Evolutionary conservation across 2,797 vertebrate species (phyloP), one percentile per base, ranked within the genome.

Genomic region (Oreochromis mossambicus): DNA sequence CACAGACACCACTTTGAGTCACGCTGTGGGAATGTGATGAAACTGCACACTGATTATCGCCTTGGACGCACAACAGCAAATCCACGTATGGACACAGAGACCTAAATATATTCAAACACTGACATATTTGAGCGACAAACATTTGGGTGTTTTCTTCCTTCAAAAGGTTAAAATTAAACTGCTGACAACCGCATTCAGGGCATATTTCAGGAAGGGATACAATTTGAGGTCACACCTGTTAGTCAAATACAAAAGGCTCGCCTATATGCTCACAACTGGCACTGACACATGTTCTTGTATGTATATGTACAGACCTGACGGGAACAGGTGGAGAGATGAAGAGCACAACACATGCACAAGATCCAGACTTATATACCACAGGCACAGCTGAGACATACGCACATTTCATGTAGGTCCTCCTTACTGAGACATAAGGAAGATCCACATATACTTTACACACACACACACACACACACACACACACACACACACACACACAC

Each of bases 11-110:
- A 83, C 91, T 86, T 91, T 90, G 90, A 94, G 91, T 96, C 94
- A 96, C 56, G 79, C 89, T 87, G 79, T 29, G 76, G 94, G 95
- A 96, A 97, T 96, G 96, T 95, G 95, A 96, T 96, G 95, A 96
- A 95, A 85, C 89, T 92, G 94, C 96, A 96, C 89, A 93, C 76
- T 86, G 80, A 94, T 94, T 91, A 78, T 91, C 76, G 68, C 80
- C 82, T 76, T 73, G 70, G 68, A 26, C 56, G 43, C 68, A 88
- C 76, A 88, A 73, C 73, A 56, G 88, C 77, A 84, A 38, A 79
- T 41, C 73, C 80, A 68, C 50, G 66, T 54, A 68, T 36, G 13
- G 52, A n/a, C 77, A 75, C 46, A 51, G 29, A 54, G 36, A 51
- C 19, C 13, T 21, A 52, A 21, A 13, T 36, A 80, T 41, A 46